phyloP scores from a whole-genome alignment of 2,113 vertebrate genomes.

The Macrotis lagotis region DNA sequence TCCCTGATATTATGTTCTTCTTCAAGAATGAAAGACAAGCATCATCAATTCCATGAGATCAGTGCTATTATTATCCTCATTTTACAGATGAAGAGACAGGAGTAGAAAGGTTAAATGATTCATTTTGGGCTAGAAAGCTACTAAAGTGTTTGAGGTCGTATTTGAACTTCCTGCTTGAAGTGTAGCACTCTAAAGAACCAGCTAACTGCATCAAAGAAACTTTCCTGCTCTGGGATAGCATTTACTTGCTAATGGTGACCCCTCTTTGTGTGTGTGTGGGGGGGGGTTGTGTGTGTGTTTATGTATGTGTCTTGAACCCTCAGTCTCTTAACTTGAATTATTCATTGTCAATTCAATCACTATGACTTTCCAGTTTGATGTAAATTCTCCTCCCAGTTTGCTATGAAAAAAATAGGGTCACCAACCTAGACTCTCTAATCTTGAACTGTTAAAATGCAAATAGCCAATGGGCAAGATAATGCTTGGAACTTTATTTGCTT shows the following conservation, averaged over 20 bases:
- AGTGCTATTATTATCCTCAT: neutral
- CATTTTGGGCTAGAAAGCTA: neutral
- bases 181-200: neutral
- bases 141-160: neutral
- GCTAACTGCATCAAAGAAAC: neutral
- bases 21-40: too few relatives aligned
- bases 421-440: neutral
- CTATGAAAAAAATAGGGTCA: neutral
- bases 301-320: neutral
- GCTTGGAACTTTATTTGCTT: neutral
- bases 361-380: neutral
- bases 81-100: neutral
- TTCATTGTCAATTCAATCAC: neutral
- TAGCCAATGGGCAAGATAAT: neutral
- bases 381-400: neutral
- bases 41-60: neutral
- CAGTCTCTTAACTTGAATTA: neutral
- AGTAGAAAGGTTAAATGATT: neutral
- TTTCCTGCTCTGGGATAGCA: neutral
- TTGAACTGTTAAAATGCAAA: neutral
- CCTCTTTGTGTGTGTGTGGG: too few relatives aligned
- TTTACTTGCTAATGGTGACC: too few relatives aligned
- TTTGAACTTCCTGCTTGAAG: neutral
- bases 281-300: neutral
- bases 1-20: too few relatives aligned